Evolutionary conservation across 2,113 vertebrate species (phyloP), one percentile per base, ranked within the genome.

Genomic region (Megaceryle maxima): DNA sequence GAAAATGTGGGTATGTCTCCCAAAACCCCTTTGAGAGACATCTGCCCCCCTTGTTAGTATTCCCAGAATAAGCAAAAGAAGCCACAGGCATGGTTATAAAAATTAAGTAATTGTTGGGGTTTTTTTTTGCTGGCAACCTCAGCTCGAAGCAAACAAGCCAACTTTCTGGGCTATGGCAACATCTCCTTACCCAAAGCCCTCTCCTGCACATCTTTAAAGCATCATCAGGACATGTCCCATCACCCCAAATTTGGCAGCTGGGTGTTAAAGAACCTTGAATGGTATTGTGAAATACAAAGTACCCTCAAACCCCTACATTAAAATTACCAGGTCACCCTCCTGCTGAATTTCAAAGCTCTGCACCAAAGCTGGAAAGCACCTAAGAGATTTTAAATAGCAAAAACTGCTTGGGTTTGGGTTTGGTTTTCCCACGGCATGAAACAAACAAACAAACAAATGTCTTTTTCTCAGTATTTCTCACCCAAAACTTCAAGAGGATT

Each of bases 131-230:
- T 50, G 56, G 43, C n/a, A 51, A 18, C 37, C 22, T 35, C 7
- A 11, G 12, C 37, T 66, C 69, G 1, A 14, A 77, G 13, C 1
- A 2, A 56, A 51, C 28, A 28, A 4, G 6, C 8, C 0, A 2
- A 35, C 12, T 57, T 33, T 59, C 11, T 5, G 29, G 59, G 76
- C n/a, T 28, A 2, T 3, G 39, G 29, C 33, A 44, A 9, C 37
- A 26, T 6, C 16, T 66, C 59, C 13, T 37, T 5, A 39, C 7
- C 18, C 28, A 5, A 66, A 89, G 28, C 18, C 33, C 31, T 50
- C 26, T 51, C 1, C 0, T 2, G 5, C 14, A 1, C 66, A 20
- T 4, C n/a, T 25, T 56, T 2, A 8, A 6, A 33, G 35, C 25
- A 3, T n/a, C 31, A 28, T 53, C 25, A 12, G n/a, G 35, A 22